phyloP scores from a whole-genome alignment of 2,888 invertebrate genomes.

The Lepetodrilus schrolli region DNA sequence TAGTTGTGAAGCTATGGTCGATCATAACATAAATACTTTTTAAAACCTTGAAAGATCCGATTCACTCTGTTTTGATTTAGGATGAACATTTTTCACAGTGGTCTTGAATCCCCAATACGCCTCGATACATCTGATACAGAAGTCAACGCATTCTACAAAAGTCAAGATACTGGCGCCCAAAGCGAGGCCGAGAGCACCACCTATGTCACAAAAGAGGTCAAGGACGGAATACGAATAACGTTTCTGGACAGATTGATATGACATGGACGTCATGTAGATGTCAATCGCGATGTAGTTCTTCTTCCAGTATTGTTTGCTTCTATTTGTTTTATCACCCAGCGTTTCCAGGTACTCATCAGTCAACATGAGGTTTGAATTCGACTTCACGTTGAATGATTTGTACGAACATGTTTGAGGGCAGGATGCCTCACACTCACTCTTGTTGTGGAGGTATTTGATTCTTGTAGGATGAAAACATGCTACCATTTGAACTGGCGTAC shows the following conservation, averaged over 20 bases:
- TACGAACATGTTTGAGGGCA: constrained; percentile 35
- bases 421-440: constrained; percentile 17
- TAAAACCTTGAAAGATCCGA: neutral
- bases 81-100: neutral
- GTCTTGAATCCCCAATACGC: neutral
- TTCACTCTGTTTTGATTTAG: neutral
- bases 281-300: constrained; percentile 33
- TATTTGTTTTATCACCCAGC: neutral
- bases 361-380: constrained; percentile 18
- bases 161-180: constrained; percentile 50
- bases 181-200: constrained; percentile 49
- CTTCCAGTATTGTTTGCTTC: constrained; percentile 21
- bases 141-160: constrained; percentile 47
- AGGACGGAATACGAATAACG: constrained; percentile 27
- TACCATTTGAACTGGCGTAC: constrained; percentile 17
- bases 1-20: too few relatives aligned
- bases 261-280: constrained; percentile 33
- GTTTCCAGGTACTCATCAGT: constrained; percentile 2
- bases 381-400: constrained; percentile 21
- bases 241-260: constrained; percentile 34
- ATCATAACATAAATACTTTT: too few relatives aligned
- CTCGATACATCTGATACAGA: neutral
- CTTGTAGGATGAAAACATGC: constrained; percentile 22
- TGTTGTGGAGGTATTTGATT: constrained; percentile 1
- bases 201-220: constrained; percentile 46